phyloP scores from a whole-genome alignment of 1,140 invertebrate species.

The Lethocerus indicus region DNA sequence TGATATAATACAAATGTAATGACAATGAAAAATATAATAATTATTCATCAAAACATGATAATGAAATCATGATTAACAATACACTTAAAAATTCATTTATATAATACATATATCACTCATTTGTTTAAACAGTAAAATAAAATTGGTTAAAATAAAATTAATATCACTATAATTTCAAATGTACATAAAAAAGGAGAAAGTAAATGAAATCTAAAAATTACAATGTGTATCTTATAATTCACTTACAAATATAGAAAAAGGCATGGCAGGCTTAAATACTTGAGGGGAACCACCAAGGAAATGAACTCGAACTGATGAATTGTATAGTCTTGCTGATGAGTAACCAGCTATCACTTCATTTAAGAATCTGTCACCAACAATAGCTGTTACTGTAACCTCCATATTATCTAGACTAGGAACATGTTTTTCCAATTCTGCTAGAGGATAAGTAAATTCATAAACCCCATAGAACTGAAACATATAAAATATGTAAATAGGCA shows the following conservation, averaged over 20 bases:
- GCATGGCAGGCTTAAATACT: slow-evolving; percentile 87
- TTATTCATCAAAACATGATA: too few relatives aligned
- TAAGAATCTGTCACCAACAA: slow-evolving; percentile 77
- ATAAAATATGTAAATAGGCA: slow-evolving; percentile 4
- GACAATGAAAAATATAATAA: too few relatives aligned
- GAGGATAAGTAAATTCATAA: slow-evolving; percentile 68
- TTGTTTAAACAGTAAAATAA: too few relatives aligned
- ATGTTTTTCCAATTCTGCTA: slow-evolving; percentile 52
- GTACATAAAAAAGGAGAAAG: slow-evolving; percentile 10
- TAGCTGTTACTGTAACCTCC: slow-evolving; percentile 73
- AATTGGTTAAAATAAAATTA: too few relatives aligned
- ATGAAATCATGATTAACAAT: too few relatives aligned
- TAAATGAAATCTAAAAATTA: slow-evolving; percentile 10
- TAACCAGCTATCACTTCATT: slow-evolving; percentile 75
- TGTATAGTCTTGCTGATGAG: slow-evolving; percentile 71
- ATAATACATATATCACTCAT: too few relatives aligned
- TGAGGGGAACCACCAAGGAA: slow-evolving; percentile 81
- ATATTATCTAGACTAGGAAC: slow-evolving; percentile 51
- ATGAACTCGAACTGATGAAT: slow-evolving; percentile 58
- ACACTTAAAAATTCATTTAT: too few relatives aligned
- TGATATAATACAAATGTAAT: too few relatives aligned
- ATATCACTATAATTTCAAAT: too few relatives aligned
- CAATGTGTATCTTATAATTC: slow-evolving; percentile 3
- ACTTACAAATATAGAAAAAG: slow-evolving; percentile 60
- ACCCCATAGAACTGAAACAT: slow-evolving; percentile 66